phyloP scores from a whole-genome alignment of 2,888 invertebrate species.

The Phengaris arion region DNA sequence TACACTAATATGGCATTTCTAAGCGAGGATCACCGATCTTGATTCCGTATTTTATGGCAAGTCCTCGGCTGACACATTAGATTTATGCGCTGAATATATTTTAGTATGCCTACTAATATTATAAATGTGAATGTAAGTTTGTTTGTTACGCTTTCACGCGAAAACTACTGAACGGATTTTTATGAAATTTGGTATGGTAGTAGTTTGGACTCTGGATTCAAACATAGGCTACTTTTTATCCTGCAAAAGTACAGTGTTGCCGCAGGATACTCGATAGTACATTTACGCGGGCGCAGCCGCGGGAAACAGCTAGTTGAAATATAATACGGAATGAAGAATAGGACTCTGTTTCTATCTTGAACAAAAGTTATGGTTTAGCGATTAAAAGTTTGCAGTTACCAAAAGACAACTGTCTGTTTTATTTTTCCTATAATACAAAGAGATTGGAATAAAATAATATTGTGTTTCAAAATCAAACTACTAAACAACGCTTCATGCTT shows the following conservation, averaged over 20 bases:
- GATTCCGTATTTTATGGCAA: constrained; percentile 2
- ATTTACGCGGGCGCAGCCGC: too few relatives aligned
- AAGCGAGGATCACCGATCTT: background rate
- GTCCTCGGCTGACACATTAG: background rate
- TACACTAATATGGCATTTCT: constrained; percentile 23
- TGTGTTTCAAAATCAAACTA: too few relatives aligned
- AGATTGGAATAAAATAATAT: too few relatives aligned
- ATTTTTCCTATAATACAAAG: background rate
- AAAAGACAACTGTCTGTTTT: background rate
- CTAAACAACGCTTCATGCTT: background rate
- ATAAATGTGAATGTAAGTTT: too few relatives aligned
- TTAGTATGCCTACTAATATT: background rate
- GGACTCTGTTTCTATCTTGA: background rate
- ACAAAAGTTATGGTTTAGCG: background rate
- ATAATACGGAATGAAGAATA: background rate
- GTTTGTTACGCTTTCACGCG: too few relatives aligned
- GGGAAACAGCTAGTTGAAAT: background rate
- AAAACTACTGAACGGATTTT: too few relatives aligned
- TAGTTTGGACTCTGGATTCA: too few relatives aligned
- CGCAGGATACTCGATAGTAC: too few relatives aligned
- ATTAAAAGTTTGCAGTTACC: background rate
- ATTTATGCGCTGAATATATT: constrained; percentile 13
- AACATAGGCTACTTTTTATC: too few relatives aligned
- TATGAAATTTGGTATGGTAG: too few relatives aligned
- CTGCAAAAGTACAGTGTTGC: too few relatives aligned